These are phyloP conservation scores for Saccostrea glomerata DNA, from an alignment of 1,140 invertebrate species.

Conservation along the genomic window DNA sequence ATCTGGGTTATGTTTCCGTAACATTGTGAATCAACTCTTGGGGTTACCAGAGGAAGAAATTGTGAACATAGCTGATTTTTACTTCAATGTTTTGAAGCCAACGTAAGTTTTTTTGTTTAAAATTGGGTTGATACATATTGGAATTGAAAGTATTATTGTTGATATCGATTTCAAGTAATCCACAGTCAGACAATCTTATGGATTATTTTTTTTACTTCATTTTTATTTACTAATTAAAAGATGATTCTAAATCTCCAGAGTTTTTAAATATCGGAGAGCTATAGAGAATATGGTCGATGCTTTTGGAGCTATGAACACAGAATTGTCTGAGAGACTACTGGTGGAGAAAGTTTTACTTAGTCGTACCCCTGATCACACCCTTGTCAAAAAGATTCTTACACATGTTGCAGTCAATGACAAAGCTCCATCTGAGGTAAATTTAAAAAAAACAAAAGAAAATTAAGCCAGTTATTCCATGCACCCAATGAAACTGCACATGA, in stretches of 20 bases:
- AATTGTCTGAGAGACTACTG: slow-evolving; percentile 46
- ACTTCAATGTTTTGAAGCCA: slow-evolving; percentile 43
- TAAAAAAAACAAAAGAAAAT: background rate
- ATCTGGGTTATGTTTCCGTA: slow-evolving; percentile 39
- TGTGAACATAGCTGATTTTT: slow-evolving; percentile 46
- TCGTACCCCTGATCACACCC: slow-evolving; percentile 37
- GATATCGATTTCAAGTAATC: no score
- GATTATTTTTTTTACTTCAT: no score
- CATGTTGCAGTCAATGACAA: slow-evolving; percentile 50
- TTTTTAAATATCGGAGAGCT: slow-evolving; percentile 4
- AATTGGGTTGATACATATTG: no score
- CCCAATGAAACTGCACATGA: no score
- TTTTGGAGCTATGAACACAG: slow-evolving; percentile 40
- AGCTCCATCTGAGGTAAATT: slow-evolving; percentile 42
- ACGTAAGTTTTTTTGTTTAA: slow-evolving; percentile 37
- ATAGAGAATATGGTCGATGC: slow-evolving; percentile 53
- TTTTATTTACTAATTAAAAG: no score
- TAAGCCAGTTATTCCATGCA: no score
- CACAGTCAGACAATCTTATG: no score
- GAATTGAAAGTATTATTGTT: no score
- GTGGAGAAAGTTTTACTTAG: slow-evolving; percentile 37
- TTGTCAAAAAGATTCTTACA: slow-evolving; percentile 45
- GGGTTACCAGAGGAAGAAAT: slow-evolving; percentile 48
- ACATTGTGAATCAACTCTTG: slow-evolving; percentile 47
- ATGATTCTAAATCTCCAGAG: background rate